phyloP scores from a whole-genome alignment of 2,888 invertebrate genomes.

The Drosophila histrio region DNA sequence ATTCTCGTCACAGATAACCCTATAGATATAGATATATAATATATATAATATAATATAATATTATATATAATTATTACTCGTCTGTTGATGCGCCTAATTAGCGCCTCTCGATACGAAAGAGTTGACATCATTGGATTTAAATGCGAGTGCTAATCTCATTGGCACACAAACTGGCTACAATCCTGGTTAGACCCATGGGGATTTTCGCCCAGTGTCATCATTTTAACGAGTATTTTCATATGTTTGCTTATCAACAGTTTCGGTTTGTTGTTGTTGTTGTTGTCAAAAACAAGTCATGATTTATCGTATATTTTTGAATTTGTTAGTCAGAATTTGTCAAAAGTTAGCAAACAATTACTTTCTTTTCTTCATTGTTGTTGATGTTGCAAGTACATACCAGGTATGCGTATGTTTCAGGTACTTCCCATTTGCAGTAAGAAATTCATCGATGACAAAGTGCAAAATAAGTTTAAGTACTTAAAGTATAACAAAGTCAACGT shows the following conservation, averaged over 20 bases:
- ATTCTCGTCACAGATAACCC: not conserved
- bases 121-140: constrained; percentile 65
- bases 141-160: constrained; percentile 44
- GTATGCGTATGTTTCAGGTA: not conserved
- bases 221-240: constrained; percentile 17
- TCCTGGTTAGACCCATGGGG: constrained; percentile 13
- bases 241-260: constrained; percentile 64
- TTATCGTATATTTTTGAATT: constrained; percentile 48
- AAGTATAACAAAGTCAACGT: not conserved
- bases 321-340: constrained; percentile 51
- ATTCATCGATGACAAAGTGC: constrained; percentile 8
- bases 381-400: not conserved
- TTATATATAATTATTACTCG: not conserved
- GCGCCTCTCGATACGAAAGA: constrained; percentile 25
- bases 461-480: constrained; percentile 1
- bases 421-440: constrained; percentile 13
- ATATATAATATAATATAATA: not conserved
- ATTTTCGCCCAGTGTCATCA: constrained; percentile 20
- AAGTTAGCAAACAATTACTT: constrained; percentile 28
- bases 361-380: constrained; percentile 38
- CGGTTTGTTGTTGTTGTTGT: constrained; percentile 1
- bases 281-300: constrained; percentile 46
- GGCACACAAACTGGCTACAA: not conserved
- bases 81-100: constrained; percentile 52
- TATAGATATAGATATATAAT: not conserved